A percentile compares a stretch with the other conserved stretches of the same genome.
These are phyloP conservation scores for Elaphurus davidianus DNA, from an alignment of 2,113 vertebrate species.

Conservation along the genomic window DNA sequence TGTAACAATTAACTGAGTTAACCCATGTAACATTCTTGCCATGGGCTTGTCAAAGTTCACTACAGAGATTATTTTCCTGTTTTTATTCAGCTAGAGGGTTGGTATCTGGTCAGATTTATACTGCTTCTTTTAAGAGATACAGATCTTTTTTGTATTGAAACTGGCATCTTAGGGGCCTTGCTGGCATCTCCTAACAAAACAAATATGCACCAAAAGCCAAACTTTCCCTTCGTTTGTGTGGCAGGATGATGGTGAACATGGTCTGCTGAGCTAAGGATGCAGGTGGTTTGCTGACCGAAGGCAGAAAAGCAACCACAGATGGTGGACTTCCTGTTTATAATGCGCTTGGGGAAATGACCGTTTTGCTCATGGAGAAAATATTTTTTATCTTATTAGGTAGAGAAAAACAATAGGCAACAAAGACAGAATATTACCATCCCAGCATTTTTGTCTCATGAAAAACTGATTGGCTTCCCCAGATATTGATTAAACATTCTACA, in stretches of 20 bases:
- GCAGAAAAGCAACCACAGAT: neutral
- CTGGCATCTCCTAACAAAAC: neutral
- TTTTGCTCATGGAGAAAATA: constrained; percentile 10
- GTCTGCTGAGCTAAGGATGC: accelerated
- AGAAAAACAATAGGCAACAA: constrained; percentile 20
- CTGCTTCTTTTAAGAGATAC: neutral
- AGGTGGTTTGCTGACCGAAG: neutral
- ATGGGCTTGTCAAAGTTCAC: neutral
- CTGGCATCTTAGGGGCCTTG: neutral
- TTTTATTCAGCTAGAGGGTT: neutral
- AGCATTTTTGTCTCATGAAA: constrained; percentile 58
- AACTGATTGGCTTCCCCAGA: neutral
- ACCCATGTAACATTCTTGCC: accelerated
- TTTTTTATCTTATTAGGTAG: constrained; percentile 22
- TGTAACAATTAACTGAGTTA: too few relatives aligned
- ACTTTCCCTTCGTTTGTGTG: accelerated
- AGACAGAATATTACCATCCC: neutral
- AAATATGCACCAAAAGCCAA: neutral
- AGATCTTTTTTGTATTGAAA: neutral
- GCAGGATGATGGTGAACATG: accelerated
- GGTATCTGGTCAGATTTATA: neutral
- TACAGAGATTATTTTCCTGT: neutral
- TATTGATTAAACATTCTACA: neutral
- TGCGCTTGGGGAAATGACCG: neutral
- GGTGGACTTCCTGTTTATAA: constrained; percentile 4